Conservation (phyloP, 1,140 invertebrate genomes). For the Drosophila kurseongensis region DNA sequence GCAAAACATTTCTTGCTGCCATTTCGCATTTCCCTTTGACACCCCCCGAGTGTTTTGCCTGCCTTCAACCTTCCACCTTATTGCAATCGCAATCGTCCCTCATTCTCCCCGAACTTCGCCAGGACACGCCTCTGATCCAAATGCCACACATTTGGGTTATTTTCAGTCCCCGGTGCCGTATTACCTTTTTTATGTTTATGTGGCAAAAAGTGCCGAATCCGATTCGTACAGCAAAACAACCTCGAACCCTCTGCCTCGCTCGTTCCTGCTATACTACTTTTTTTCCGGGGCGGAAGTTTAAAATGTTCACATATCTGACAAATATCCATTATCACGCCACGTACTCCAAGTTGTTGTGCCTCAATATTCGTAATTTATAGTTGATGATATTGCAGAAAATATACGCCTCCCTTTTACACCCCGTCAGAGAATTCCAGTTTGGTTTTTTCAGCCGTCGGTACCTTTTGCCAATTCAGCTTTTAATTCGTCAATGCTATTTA, state of each 20-base stretch:
- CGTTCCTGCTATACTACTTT: constrained; percentile 3
- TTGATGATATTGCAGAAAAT: constrained; percentile 82
- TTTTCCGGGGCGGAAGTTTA: constrained; percentile 61
- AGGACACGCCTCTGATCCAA: constrained; percentile 25
- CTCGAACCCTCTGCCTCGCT: constrained; percentile 10
- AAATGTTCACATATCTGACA: constrained; percentile 82
- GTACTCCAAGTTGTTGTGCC: constrained; percentile 66
- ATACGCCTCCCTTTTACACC: constrained; percentile 25
- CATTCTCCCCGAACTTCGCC: constrained; percentile 11
- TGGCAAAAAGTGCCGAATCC: constrained; percentile 55
- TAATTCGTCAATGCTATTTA: constrained; percentile 80
- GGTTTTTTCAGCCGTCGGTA: constrained; percentile 23
- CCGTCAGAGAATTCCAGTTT: constrained; percentile 15
- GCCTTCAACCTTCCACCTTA: constrained; percentile 53
- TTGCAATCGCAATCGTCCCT: constrained; percentile 51
- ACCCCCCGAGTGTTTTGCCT: constrained; percentile 3
- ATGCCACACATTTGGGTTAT: constrained; percentile 47
- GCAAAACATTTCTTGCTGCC: constrained; percentile 54
- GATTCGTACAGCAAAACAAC: constrained; percentile 50
- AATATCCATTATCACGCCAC: constrained; percentile 83
- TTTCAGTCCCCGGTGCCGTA: constrained; percentile 69
- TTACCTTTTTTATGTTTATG: constrained; percentile 82
- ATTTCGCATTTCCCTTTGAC: constrained; percentile 40
- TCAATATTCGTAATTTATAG: constrained; percentile 83
- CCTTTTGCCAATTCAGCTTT: constrained; percentile 78